phyloP scores from a whole-genome alignment of 2,888 invertebrate genomes.

The Axea sp. region DNA sequence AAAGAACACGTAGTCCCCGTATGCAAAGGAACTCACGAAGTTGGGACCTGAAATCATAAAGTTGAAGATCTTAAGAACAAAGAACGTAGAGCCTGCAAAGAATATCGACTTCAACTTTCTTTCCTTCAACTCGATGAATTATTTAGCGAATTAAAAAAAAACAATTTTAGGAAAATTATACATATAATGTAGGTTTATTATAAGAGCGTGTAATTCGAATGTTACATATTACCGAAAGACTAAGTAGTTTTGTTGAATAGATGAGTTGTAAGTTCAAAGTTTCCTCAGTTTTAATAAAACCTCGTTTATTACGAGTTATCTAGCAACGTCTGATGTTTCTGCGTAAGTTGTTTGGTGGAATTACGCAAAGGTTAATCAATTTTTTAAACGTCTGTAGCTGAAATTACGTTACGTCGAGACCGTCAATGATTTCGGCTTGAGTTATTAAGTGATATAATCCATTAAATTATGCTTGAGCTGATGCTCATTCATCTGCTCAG shows the following conservation, averaged over 20 bases:
- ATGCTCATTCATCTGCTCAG: conserved; percentile 37
- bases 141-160: conserved; percentile 53
- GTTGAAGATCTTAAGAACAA: conserved; percentile 58
- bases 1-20: conserved; percentile 96
- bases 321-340: too few species aligned
- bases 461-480: conserved; percentile 41
- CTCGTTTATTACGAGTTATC: conserved; percentile 6
- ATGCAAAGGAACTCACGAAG: conserved; percentile 97
- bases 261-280: conserved; percentile 24
- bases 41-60: conserved; percentile 90
- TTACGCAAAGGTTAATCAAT: conserved; percentile 15
- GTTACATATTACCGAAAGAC: conserved; percentile 37
- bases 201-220: conserved; percentile 34
- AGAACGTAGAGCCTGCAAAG: conserved; percentile 39
- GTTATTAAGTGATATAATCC: conserved; percentile 41
- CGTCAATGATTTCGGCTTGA: conserved; percentile 25
- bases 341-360: too few species aligned
- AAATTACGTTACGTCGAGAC: background rate
- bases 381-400: conserved; percentile 13
- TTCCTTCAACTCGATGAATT: conserved; percentile 55
- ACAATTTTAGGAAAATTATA: too few species aligned
- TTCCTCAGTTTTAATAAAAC: conserved; percentile 23
- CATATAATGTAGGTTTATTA: conserved; percentile 28
- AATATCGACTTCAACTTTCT: conserved; percentile 58
- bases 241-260: conserved; percentile 20